phyloP scores from a whole-genome alignment of 2,797 vertebrate species.

The Anas georgica region DNA sequence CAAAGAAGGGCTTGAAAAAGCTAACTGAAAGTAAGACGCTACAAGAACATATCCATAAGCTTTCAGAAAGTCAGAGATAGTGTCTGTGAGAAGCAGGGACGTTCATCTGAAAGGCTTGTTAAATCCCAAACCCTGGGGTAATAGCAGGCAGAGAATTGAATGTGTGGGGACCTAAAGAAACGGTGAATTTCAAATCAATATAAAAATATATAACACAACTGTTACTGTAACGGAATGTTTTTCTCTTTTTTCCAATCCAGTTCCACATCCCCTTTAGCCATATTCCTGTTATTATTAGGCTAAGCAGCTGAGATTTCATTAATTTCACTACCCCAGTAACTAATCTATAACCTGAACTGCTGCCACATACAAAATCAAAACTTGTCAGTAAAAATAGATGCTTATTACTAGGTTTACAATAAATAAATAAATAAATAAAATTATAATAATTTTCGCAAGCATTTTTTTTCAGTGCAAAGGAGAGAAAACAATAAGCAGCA shows the following conservation, averaged over 20 bases:
- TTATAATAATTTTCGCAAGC: neutral
- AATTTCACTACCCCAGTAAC: neutral
- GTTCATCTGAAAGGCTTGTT: neutral
- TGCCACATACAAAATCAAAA: neutral
- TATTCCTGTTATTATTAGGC: neutral
- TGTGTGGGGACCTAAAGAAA: slow-evolving; percentile 12
- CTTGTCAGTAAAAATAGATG: neutral
- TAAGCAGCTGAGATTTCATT: slow-evolving; percentile 29
- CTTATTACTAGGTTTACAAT: neutral
- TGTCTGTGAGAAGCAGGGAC: neutral
- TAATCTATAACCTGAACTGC: slow-evolving; percentile 3
- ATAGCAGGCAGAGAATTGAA: neutral
- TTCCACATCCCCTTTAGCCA: neutral
- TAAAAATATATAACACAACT: slow-evolving; percentile 11
- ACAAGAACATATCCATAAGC: neutral
- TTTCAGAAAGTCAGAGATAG: neutral
- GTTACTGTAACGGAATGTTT: neutral
- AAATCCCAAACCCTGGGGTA: slow-evolving; percentile 14
- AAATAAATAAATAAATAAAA: too few relatives aligned
- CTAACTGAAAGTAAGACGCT: neutral
- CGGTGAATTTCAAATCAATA: slow-evolving; percentile 28
- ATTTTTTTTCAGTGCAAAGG: neutral
- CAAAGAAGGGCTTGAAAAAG: neutral
- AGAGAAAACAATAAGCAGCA: neutral
- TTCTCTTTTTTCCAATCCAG: neutral